Evolutionary conservation across 2,797 vertebrate species (phyloP).

Genomic region (Spondyliosoma cantharus): DNA sequence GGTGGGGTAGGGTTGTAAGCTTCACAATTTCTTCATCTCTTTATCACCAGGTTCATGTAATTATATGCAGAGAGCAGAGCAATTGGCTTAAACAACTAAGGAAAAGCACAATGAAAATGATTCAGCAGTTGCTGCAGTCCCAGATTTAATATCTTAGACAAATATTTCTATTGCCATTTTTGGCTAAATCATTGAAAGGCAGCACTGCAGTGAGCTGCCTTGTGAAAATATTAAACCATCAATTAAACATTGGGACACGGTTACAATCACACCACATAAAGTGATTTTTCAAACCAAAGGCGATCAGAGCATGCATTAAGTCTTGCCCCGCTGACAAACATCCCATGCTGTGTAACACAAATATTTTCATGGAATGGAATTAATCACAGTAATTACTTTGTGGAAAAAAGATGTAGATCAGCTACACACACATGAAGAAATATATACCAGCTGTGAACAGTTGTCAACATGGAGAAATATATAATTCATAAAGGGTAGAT

Average conservation of each 20-base stretch:
- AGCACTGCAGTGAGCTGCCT: slow-evolving; percentile 32
- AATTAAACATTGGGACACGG: slow-evolving; percentile 43
- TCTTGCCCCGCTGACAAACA: slow-evolving; percentile 35
- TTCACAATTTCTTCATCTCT: not conserved
- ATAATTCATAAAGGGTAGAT: slow-evolving; percentile 76
- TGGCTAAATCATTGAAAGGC: slow-evolving; percentile 42
- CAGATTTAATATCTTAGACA: slow-evolving; percentile 65
- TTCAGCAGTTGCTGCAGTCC: slow-evolving; percentile 20
- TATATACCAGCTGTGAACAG: slow-evolving; percentile 67
- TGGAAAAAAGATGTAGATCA: slow-evolving; percentile 26
- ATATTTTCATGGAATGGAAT: slow-evolving; percentile 55
- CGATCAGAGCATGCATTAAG: slow-evolving; percentile 41
- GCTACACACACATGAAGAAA: slow-evolving; percentile 52
- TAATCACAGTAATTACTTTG: slow-evolving; percentile 65
- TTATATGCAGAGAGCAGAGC: not conserved
- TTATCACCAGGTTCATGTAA: slow-evolving; percentile 10
- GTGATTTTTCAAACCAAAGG: slow-evolving; percentile 31
- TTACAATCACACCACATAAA: slow-evolving; percentile 42
- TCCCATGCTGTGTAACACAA: slow-evolving; percentile 49
- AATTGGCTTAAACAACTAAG: slow-evolving; percentile 2
- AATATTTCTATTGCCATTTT: slow-evolving; percentile 61
- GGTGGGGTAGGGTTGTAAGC: not conserved
- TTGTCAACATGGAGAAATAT: slow-evolving; percentile 71
- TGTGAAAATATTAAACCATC: slow-evolving; percentile 63
- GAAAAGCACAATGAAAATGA: slow-evolving; percentile 27